Base-by-base conservation (phyloP, 2,797 vertebrate species). In the Halcyon badia region DNA sequence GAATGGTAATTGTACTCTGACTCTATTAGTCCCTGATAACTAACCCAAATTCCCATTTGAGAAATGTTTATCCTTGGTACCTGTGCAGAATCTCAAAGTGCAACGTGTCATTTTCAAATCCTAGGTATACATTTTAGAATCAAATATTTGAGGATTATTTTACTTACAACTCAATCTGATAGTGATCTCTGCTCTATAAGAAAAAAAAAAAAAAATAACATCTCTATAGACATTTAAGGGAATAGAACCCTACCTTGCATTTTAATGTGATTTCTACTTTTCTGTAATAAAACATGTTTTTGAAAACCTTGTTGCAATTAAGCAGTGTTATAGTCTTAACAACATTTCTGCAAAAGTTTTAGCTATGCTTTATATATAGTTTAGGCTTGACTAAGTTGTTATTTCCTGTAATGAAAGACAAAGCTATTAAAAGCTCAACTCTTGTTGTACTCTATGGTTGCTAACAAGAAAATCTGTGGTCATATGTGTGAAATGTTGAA, bases 321-420 rank as follows among this genome's bases (percentile, higher is more conserved):
- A 49, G 22, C 6, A 51, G 9, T 51, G 24, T 5, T 64, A 22
- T 41, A 73, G 19, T 52, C 61, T 87, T 61, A 77, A 81, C 5
- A 77, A 81, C 5, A 35, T 39, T 65, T 65, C 61, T 91, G 64
- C 33, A 73, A 68, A 68, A 54, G 12, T 28, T 90, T 86, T 79
- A 57, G 24, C 42, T 28, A 26, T 42, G 30, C 3, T 79, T 90
- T 78, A 72, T 30, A 44, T 69, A 49, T 20, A 76, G 46, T 72
- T 86, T 61, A 69, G 62, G 46, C 15, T 81, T 78, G 49, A 78
- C 52, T 82, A 86, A 91, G 80, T 65, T 90, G 46, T 13, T 90
- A 39, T 87, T 93, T 93, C 77, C 83, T 93, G 65, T 62, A 86
- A 69, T 51, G 57, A 90, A 90, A 72, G 42, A 76, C 77, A 87